Base-by-base conservation (phyloP, 1,140 invertebrate genomes). In the Lepidotrigona ventralis region DNA sequence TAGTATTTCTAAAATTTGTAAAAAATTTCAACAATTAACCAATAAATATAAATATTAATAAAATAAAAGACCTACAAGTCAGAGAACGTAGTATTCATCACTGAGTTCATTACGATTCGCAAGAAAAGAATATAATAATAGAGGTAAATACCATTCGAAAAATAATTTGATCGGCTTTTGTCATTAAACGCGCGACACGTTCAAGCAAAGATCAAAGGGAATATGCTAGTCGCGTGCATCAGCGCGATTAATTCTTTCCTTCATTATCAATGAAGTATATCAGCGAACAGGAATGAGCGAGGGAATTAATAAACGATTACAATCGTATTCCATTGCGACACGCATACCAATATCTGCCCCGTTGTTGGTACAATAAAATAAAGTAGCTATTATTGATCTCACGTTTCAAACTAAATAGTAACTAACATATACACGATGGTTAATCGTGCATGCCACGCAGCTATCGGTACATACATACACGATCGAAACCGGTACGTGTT, bases 251-350 rank as follows among this genome's bases (percentile, higher is more conserved):
- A 70, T 75, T 78, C 66, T 58, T 78, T 60, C 39, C 19, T 53
- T 23, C 56, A 60, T 63, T 60, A 58, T 63, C 81, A 39, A 46
- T 21, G 39, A 15, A 68, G 23, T 68, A 78, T 60, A 54, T 21
- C 54, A 17, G 9, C 33, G 11, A 39, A 51, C n/a, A 21, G 58
- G n/a, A 2, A 71, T 14, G 39, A 0, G 11, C 68, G 70, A 46
- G 9, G 26, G 53, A 63, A 77, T 83, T 72, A 76, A 77, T 70
- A 58, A 72, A 26, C 74, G 68, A 83, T 85, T 83, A 82, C 74
- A 9, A 46, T 19, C 33, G 53, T 19, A 85, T 83, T 19, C 17
- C 39, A 78, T 64, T 58, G 68, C 70, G 81, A 73, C 68, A 72
- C 54, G 84, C 58, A 73, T 83, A 85, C 66, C 54, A 58, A 79